These are phyloP conservation scores for Prionailurus viverrinus DNA, from an alignment of 2,113 vertebrate genomes.

Conservation along the genomic window DNA sequence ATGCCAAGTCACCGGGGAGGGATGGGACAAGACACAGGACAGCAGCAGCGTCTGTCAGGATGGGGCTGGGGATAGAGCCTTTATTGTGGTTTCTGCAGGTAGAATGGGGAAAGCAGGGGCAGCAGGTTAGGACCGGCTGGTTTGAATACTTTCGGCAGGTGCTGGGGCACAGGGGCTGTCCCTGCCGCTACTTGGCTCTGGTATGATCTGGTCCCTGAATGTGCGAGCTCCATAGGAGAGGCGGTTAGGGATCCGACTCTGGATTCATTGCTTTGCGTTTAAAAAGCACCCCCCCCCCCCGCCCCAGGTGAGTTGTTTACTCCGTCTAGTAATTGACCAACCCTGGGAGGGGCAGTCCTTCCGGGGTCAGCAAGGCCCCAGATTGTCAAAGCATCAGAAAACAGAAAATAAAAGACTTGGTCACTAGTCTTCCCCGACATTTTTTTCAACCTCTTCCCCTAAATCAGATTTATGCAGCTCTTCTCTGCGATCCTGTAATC, in stretches of 20 bases:
- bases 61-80: neutral
- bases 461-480: neutral
- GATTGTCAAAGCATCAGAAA: neutral
- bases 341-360: too few relatives aligned
- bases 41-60: neutral
- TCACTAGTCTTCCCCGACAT: neutral
- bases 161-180: neutral
- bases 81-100: neutral
- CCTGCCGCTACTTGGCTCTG: neutral
- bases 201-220: too few relatives aligned
- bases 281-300: neutral
- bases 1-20: neutral
- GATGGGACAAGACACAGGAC: too few relatives aligned
- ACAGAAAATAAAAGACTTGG: neutral
- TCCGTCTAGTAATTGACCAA: neutral
- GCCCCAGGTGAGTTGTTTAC: neutral
- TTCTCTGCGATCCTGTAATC: neutral
- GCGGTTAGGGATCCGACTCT: neutral
- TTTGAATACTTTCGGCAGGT: neutral
- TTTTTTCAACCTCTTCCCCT: neutral
- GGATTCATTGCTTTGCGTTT: neutral
- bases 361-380: neutral
- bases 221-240: neutral
- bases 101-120: neutral
- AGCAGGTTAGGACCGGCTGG: neutral